Percentiles rank a stretch among this genome's conserved stretches.
These are phyloP conservation scores for Diadema setosum DNA, from an alignment of 35 echinoderm and acorn worm species.

Conservation along the genomic window DNA sequence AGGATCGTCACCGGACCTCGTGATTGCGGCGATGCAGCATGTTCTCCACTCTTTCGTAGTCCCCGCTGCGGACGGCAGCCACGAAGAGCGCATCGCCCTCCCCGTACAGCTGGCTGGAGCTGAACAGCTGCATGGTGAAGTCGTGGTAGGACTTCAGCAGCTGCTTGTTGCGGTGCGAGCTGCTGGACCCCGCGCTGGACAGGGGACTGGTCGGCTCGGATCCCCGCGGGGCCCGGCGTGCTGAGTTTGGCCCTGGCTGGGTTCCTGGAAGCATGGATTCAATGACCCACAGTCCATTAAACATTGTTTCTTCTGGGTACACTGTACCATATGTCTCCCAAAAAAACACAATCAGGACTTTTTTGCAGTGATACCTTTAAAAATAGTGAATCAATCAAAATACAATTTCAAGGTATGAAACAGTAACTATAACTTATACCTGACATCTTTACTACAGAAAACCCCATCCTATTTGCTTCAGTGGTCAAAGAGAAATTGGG, in stretches of 20 bases:
- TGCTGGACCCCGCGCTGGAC: slow-evolving; percentile 42
- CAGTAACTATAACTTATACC: neutral
- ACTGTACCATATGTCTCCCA: neutral
- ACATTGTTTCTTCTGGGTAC: neutral
- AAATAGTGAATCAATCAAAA: neutral
- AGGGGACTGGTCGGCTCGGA: neutral
- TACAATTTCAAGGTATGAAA: neutral
- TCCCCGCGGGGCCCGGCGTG: neutral
- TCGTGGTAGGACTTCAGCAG: slow-evolving; percentile 89
- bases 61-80: slow-evolving; percentile 59
- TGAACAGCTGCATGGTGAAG: slow-evolving; percentile 97
- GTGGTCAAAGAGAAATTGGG: too few species aligned
- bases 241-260: neutral
- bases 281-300: neutral
- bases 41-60: slow-evolving; percentile 73
- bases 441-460: neutral
- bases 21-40: slow-evolving; percentile 73
- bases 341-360: neutral
- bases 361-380: neutral
- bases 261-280: neutral
- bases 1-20: slow-evolving; percentile 86
- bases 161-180: slow-evolving; percentile 79
- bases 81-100: slow-evolving; percentile 75
- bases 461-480: too few species aligned
- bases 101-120: slow-evolving; percentile 21